Evolutionary conservation across 1,140 invertebrate species (phyloP).

Genomic region (Aphaenogaster ashmeadi): DNA sequence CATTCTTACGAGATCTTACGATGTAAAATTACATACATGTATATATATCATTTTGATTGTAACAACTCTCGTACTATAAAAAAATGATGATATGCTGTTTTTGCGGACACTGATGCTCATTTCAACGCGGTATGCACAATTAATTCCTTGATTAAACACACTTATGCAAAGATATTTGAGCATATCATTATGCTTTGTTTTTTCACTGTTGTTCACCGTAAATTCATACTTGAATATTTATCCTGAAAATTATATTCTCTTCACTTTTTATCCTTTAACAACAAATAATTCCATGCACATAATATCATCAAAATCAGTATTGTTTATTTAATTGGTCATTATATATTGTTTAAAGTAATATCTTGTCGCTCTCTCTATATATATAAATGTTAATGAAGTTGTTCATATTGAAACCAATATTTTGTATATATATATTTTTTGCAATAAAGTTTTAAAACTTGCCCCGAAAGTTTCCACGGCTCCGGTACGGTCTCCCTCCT

Average conservation of each 20-base stretch:
- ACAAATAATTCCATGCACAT: conserved; percentile 7
- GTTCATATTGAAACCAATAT: not conserved
- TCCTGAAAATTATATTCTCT: conserved; percentile 14
- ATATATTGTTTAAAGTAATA: conserved; percentile 28
- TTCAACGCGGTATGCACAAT: not conserved
- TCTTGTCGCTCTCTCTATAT: not conserved
- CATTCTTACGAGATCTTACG: not conserved
- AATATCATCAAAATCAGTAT: not conserved
- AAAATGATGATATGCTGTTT: not conserved
- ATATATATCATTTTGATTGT: not conserved
- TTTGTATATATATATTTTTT: not conserved
- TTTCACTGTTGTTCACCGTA: not conserved
- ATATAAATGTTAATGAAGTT: not conserved
- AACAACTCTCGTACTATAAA: not conserved
- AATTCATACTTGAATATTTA: conserved; percentile 25
- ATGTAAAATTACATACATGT: not conserved
- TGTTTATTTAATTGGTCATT: not conserved
- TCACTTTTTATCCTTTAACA: not conserved
- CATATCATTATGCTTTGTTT: not conserved
- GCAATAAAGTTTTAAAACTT: conserved; percentile 73
- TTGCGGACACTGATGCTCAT: not conserved
- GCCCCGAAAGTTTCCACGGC: conserved; percentile 74
- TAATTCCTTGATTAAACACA: not conserved
- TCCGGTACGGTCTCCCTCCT: conserved; percentile 72
- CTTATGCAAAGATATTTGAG: conserved; percentile 17